Conservation (phyloP, 1,140 invertebrate genomes). For the Magallana ariakensis region DNA sequence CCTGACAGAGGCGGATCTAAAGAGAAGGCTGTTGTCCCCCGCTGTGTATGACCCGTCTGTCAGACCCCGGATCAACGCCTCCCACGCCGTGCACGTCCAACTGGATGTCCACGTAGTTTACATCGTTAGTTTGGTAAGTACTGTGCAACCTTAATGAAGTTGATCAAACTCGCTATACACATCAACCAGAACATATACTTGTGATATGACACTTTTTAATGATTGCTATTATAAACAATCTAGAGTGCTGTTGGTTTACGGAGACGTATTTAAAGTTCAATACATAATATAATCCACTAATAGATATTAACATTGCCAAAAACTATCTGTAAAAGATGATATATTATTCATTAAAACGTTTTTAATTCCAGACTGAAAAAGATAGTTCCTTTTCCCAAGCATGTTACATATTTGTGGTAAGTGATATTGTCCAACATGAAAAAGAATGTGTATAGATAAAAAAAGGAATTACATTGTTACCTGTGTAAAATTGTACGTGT, state of each 20-base stretch:
- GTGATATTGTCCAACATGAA: background rate
- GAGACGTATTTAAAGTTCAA: too few relatives aligned
- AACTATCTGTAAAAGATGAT: too few relatives aligned
- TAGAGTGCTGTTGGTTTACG: too few relatives aligned
- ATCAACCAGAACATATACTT: background rate
- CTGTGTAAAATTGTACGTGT: background rate
- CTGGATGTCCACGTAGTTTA: background rate
- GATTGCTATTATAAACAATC: too few relatives aligned
- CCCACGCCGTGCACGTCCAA: background rate
- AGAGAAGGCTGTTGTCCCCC: background rate
- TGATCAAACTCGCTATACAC: too few relatives aligned
- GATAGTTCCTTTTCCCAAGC: background rate
- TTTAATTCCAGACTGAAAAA: background rate
- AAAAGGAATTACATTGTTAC: background rate
- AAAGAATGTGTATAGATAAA: background rate
- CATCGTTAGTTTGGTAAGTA: background rate
- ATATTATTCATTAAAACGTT: background rate
- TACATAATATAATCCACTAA: background rate
- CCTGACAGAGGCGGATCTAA: slow-evolving; percentile 42
- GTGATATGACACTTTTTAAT: background rate
- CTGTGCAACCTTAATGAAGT: background rate
- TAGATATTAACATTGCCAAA: too few relatives aligned
- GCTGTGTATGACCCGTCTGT: slow-evolving; percentile 28
- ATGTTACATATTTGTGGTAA: background rate
- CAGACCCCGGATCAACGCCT: background rate